Conservation (phyloP, 2,797 vertebrate genomes). For the Fundulus diaphanus region DNA sequence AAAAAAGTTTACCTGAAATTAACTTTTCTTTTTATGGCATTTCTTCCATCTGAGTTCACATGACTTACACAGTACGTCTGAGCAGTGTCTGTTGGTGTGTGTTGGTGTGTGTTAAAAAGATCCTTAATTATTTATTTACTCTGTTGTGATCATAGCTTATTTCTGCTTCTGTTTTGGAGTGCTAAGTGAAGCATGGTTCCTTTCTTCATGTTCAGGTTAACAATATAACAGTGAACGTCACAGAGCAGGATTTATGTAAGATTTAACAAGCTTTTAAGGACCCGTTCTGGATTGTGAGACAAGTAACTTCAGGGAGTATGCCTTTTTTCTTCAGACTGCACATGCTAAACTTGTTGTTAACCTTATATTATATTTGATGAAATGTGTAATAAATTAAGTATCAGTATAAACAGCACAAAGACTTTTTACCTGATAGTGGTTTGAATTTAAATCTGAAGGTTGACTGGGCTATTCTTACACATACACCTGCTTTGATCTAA, state of each 20-base stretch:
- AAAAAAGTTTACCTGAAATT: constrained; percentile 34
- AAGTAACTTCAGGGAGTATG: constrained; percentile 44
- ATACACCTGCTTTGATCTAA: too few relatives aligned
- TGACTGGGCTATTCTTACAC: too few relatives aligned
- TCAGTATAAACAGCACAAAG: too few relatives aligned
- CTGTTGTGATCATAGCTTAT: constrained; percentile 15
- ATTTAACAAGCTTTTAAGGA: constrained; percentile 49
- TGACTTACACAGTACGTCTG: constrained; percentile 37
- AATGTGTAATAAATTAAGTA: too few relatives aligned
- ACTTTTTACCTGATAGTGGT: too few relatives aligned
- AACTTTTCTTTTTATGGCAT: constrained; percentile 39
- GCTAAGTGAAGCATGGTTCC: constrained; percentile 25
- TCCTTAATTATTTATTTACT: neutral
- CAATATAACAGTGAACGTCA: constrained; percentile 52
- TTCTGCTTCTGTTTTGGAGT: constrained; percentile 24
- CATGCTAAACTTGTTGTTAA: constrained; percentile 30
- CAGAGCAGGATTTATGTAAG: constrained; percentile 52
- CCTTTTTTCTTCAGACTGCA: constrained; percentile 43
- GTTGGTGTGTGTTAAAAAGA: constrained; percentile 14
- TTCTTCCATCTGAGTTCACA: constrained; percentile 59
- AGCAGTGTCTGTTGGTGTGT: constrained; percentile 12
- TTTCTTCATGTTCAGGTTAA: constrained; percentile 55
- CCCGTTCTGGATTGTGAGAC: constrained; percentile 34
- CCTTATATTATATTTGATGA: too few relatives aligned
- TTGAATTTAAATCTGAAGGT: too few relatives aligned